Percentiles rank a stretch among this genome's conserved stretches.
Evolutionary conservation across 1,140 invertebrate species (phyloP).

Genomic region (Drosophila pruinosa): DNA sequence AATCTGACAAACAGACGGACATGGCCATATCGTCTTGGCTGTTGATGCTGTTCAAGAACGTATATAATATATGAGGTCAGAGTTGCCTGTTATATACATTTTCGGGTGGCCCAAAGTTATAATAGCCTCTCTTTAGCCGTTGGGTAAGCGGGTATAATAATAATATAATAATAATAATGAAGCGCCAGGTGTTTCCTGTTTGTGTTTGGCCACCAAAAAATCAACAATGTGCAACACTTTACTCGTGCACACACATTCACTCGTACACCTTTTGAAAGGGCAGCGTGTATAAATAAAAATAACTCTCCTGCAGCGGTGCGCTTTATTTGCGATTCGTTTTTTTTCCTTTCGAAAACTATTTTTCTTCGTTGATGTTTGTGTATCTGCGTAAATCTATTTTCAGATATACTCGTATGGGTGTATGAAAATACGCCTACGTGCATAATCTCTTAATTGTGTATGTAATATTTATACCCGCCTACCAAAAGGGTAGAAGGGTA

Average conservation of each 20-base stretch:
- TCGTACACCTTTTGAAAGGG: slow-evolving; percentile 17
- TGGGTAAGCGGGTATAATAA: no score
- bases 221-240: slow-evolving; percentile 62
- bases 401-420: no score
- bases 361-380: slow-evolving; percentile 28
- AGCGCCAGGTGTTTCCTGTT: slow-evolving; percentile 63
- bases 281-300: slow-evolving; percentile 58
- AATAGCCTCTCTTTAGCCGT: no score
- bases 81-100: no score
- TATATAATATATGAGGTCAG: no score
- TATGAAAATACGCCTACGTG: slow-evolving; percentile 1
- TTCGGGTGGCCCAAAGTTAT: no score
- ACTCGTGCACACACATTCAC: background rate
- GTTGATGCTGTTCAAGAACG: no score
- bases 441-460: slow-evolving; percentile 43
- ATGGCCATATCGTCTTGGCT: no score
- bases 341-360: slow-evolving; percentile 41
- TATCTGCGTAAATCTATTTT: background rate
- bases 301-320: slow-evolving; percentile 37
- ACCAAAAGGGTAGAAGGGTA: no score
- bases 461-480: no score
- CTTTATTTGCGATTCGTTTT: slow-evolving; percentile 45
- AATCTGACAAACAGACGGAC: no score
- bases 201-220: slow-evolving; percentile 77
- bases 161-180: slow-evolving; percentile 57